Conservation (phyloP, 2,888 invertebrate genomes). For the Archips crataeganus region DNA sequence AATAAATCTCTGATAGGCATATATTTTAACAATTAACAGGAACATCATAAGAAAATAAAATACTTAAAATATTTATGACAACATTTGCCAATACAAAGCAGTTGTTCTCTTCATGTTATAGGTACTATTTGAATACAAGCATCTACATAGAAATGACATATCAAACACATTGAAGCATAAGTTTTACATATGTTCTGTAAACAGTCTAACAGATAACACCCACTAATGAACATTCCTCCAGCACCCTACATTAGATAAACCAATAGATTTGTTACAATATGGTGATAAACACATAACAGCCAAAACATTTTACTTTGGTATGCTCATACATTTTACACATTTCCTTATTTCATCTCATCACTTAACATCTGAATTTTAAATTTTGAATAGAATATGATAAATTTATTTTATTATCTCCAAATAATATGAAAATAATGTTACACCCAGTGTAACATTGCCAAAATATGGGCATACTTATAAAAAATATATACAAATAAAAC, state of each 20-base stretch:
- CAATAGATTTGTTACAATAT: constrained; percentile 58
- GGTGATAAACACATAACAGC: constrained; percentile 57
- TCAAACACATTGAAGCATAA: constrained; percentile 8
- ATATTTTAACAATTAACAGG: constrained; percentile 52
- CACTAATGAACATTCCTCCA: constrained; percentile 29
- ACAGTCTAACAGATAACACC: constrained; percentile 42
- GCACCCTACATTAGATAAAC: constrained; percentile 43
- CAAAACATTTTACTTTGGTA: constrained; percentile 68
- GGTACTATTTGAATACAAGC: constrained; percentile 8
- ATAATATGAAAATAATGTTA: constrained; percentile 28
- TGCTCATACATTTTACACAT: constrained; percentile 51
- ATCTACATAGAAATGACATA: constrained; percentile 14
- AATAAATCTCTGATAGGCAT: constrained; percentile 45
- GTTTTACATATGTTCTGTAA: constrained; percentile 7
- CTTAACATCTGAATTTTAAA: constrained; percentile 32
- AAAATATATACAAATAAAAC: constrained; percentile 55
- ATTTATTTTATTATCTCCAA: constrained; percentile 17
- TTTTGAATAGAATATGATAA: constrained; percentile 15
- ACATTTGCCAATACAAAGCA: constrained; percentile 34
- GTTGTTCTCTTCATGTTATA: constrained; percentile 6
- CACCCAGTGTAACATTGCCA: constrained; percentile 43
- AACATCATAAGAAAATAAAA: constrained; percentile 50
- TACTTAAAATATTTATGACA: constrained; percentile 30
- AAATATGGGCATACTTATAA: constrained; percentile 44
- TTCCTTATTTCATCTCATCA: constrained; percentile 40